Evolutionary conservation across 2,113 vertebrate species (phyloP).

Genomic region (Pteropus alecto): DNA sequence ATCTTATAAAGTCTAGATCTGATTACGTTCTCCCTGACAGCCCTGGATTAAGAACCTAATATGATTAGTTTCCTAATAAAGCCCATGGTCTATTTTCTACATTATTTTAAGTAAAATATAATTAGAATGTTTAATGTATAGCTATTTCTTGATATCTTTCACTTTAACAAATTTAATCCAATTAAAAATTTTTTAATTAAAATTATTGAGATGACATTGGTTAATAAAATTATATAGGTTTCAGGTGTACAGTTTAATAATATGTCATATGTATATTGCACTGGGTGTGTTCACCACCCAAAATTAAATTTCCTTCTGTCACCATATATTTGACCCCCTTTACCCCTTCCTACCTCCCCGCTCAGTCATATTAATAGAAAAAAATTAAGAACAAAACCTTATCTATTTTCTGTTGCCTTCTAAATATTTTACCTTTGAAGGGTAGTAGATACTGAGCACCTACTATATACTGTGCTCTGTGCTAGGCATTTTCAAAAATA

Average conservation of each 20-base stretch:
- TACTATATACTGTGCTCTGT: neutral
- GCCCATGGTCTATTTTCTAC: neutral
- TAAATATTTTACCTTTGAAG: neutral
- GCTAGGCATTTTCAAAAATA: neutral
- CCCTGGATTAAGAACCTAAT: neutral
- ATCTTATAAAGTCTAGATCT: neutral
- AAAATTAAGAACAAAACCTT: constrained; percentile 9
- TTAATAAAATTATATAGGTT: too few species aligned
- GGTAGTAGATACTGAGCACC: neutral
- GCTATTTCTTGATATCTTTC: neutral
- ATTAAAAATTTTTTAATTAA: neutral
- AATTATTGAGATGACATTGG: too few species aligned
- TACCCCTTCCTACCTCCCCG: too few species aligned
- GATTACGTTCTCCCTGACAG: neutral
- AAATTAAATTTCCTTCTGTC: too few species aligned
- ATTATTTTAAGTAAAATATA: neutral
- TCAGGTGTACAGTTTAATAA: too few species aligned
- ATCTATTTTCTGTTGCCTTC: neutral
- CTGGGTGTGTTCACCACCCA: too few species aligned
- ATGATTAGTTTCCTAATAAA: neutral
- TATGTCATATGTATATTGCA: too few species aligned
- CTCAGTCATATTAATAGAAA: neutral
- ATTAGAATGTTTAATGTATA: constrained; percentile 18
- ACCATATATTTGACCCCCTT: too few species aligned
- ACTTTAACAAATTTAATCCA: neutral